Evolutionary conservation across 2,113 vertebrate species (phyloP).

Genomic region (Megalops atlanticus): DNA sequence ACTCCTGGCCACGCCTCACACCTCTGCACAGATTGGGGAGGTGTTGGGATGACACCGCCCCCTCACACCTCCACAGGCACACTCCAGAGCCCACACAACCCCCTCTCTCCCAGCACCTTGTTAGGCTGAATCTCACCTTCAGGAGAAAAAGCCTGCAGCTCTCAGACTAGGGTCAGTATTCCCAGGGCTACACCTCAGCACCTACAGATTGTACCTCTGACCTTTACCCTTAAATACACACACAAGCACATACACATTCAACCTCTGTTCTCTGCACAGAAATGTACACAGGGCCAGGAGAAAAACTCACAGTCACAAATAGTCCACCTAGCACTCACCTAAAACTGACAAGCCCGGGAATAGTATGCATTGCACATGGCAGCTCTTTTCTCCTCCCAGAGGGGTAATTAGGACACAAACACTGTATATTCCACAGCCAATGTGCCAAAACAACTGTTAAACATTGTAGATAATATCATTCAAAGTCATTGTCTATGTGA

Average conservation of each 20-base stretch:
- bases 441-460: too few species aligned
- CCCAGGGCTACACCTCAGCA: slow-evolving; percentile 10
- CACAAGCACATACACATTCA: not conserved
- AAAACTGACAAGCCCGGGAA: too few species aligned
- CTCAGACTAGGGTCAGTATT: not conserved
- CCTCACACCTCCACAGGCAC: slow-evolving; percentile 40
- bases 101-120: slow-evolving; percentile 26
- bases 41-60: slow-evolving; percentile 32
- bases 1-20: not conserved
- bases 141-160: slow-evolving; percentile 1
- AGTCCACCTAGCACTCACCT: too few species aligned
- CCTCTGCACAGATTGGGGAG: slow-evolving; percentile 19
- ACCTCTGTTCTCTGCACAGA: not conserved
- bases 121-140: slow-evolving; percentile 21
- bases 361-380: too few species aligned
- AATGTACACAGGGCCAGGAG: not conserved
- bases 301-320: not conserved
- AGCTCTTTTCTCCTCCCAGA: too few species aligned
- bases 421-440: too few species aligned
- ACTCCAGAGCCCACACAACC: slow-evolving; percentile 24
- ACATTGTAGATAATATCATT: too few species aligned
- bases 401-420: too few species aligned
- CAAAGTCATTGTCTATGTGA: too few species aligned
- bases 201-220: not conserved
- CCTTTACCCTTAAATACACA: not conserved